Evolutionary conservation across 2,888 invertebrate genomes (phyloP).

Genomic region (Cheilosia grossa): DNA sequence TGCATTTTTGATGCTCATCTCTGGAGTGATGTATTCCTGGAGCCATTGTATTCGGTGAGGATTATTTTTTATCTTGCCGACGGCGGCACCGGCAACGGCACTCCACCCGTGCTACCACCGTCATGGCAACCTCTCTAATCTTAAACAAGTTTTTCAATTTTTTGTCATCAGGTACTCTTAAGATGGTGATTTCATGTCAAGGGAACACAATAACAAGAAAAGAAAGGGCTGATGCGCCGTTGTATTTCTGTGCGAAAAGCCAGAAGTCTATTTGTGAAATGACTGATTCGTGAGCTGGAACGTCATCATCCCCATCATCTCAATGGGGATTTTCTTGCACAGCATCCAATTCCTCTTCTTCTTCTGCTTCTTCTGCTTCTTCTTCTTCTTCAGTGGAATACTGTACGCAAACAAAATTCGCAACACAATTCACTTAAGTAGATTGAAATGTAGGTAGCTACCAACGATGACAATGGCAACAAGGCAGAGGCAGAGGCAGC

Average conservation of each 20-base stretch:
- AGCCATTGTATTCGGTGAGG: conserved; percentile 51
- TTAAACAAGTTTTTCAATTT: conserved; percentile 66
- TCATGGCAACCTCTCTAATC: conserved; percentile 33
- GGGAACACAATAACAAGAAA: conserved; percentile 45
- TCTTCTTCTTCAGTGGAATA: conserved; percentile 8
- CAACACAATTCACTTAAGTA: conserved; percentile 75
- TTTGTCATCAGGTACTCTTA: conserved; percentile 60
- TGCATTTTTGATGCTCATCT: conserved; percentile 73
- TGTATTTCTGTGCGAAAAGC: conserved; percentile 60
- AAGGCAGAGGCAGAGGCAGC: conserved; percentile 59
- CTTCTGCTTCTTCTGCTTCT: no score
- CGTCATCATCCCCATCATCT: conserved; percentile 70
- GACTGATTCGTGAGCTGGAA: conserved; percentile 72
- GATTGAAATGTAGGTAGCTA: conserved; percentile 70
- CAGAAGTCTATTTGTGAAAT: conserved; percentile 72
- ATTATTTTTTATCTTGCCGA: conserved; percentile 51
- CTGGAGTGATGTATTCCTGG: conserved; percentile 49
- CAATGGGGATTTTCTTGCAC: conserved; percentile 60
- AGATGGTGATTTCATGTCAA: conserved; percentile 59
- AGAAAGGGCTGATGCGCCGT: conserved; percentile 46
- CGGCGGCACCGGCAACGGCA: background rate
- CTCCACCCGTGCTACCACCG: background rate
- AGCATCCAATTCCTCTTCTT: conserved; percentile 58
- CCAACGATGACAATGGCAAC: conserved; percentile 48
- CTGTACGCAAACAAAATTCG: conserved; percentile 69